Conservation (phyloP, 2,888 invertebrate species). For the Slavum lentiscoides region DNA sequence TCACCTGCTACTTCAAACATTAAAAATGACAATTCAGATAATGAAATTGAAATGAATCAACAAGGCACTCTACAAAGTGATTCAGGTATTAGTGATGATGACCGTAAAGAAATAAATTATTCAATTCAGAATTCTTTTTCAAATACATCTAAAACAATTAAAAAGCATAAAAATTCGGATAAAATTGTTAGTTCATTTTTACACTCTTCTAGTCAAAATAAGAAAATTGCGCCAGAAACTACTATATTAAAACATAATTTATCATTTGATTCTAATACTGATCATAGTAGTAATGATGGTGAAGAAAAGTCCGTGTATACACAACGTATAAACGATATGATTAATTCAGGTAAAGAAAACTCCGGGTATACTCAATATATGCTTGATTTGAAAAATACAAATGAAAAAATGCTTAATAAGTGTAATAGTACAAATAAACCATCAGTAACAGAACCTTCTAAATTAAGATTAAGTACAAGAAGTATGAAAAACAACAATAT, state of each 20-base stretch:
- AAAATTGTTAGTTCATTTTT: neutral
- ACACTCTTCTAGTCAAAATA: neutral
- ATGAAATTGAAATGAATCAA: neutral
- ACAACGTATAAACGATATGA: neutral
- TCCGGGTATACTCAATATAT: neutral
- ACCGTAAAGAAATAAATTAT: neutral
- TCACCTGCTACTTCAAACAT: neutral
- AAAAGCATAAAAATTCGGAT: neutral
- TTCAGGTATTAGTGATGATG: slow-evolving; percentile 7
- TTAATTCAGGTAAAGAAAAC: neutral
- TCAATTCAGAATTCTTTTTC: neutral
- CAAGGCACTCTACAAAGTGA: neutral
- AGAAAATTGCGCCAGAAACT: neutral
- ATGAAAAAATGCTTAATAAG: neutral
- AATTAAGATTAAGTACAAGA: slow-evolving; percentile 13
- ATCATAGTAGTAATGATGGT: neutral
- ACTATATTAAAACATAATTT: neutral
- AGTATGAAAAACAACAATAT: neutral
- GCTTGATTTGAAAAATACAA: neutral
- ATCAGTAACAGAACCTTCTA: no score
- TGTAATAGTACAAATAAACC: neutral
- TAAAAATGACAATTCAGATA: neutral
- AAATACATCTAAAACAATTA: neutral
- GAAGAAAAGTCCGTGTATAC: neutral
- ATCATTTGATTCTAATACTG: neutral